Evolutionary conservation across 2,113 vertebrate genomes (phyloP), one percentile per base, ranked within the genome.

Genomic region (Archilochus colubris): DNA sequence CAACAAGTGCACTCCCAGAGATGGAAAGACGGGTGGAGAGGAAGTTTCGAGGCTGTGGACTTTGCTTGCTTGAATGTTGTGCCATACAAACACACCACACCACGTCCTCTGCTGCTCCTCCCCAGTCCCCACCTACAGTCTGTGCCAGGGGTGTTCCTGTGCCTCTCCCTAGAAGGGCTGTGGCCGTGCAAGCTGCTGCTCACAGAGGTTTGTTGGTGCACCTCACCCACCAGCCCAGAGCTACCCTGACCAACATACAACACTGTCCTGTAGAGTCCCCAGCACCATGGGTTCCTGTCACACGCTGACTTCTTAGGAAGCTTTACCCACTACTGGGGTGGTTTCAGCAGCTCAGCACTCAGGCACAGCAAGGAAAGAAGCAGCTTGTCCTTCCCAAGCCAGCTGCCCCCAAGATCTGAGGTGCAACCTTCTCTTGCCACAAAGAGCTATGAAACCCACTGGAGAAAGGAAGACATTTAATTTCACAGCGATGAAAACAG

Each of bases 61-160:
- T 16, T 16, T 48, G 30, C 28, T 31, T 30, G 25, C 64, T 57
- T 57, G 43, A 30, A 9, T 16, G 48, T 7, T 0, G 7, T 28
- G 27, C 9, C 14, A 70, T 16, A 30, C 22, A 63, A n/a, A 3
- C 4, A 25, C 23, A 15, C 8, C n/a, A 18, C 16, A 7, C 5
- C 19, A 4, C 3, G 17, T 62, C 70, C 53, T 7, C 61, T 5
- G 14, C 30, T 15, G 61, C 78, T 67, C 48, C 7, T 48, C 43
- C 33, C 58, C 18, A 4, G 8, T 1, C 28, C 22, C 31, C 17
- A 4, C 8, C 44, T 12, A 12, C 0, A 5, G 23, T 5, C 14
- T 33, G 82, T 44, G 10, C 46, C 12, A 5, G 24, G 3, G 4
- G 9, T 7, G 46, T 4, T 30, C 4, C 82, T 30, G 43, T 12